Conservation (phyloP, 2,888 invertebrate species). For the Sarcophaga subvicina region DNA sequence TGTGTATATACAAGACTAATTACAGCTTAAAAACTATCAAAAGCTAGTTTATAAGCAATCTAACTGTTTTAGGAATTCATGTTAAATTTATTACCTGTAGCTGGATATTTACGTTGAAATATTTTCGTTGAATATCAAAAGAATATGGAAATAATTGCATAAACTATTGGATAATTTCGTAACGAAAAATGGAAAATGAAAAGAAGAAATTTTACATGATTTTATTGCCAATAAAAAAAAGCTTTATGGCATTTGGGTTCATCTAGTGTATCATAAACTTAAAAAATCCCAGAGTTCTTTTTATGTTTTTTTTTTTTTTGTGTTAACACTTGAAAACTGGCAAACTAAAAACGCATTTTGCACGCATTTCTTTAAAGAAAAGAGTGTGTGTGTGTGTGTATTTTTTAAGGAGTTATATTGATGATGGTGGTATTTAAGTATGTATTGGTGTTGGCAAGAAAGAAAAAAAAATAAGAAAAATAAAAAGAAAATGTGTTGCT, state of each 20-base stretch:
- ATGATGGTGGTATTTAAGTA: conserved; percentile 22
- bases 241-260: conserved; percentile 13
- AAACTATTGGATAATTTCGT: background rate
- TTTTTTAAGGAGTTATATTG: conserved; percentile 32
- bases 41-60: too few species aligned
- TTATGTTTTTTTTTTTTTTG: too few species aligned
- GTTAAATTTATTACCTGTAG: too few species aligned
- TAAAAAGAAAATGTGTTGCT: conserved; percentile 68
- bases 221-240: background rate
- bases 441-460: background rate
- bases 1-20: too few species aligned
- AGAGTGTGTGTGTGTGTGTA: conserved; percentile 11
- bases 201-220: background rate
- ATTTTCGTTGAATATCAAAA: too few species aligned
- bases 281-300: background rate
- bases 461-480: background rate
- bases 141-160: too few species aligned
- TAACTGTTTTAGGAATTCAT: too few species aligned
- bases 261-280: conserved; percentile 17
- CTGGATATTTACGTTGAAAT: too few species aligned
- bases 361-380: conserved; percentile 40
- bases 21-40: too few species aligned
- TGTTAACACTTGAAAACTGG: background rate
- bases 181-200: background rate
- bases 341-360: conserved; percentile 47